Percentiles rank a stretch among this genome's conserved stretches.
Conservation (phyloP, 2,888 invertebrate species). For the Brachyopa scutellaris region DNA sequence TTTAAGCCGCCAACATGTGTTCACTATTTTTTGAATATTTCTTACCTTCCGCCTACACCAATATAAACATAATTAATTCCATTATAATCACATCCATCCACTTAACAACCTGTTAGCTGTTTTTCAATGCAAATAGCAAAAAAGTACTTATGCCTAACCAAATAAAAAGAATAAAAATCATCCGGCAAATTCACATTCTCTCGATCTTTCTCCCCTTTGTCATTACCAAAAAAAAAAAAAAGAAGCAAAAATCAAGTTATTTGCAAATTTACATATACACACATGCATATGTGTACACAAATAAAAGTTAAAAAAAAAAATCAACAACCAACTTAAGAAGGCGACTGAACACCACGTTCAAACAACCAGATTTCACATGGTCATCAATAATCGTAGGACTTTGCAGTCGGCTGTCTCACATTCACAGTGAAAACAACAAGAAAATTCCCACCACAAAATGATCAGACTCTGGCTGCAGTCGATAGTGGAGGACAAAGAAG, state of each 20-base stretch:
- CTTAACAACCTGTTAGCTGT: slow-evolving; percentile 52
- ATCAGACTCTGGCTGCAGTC: slow-evolving; percentile 7
- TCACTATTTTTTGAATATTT: neutral
- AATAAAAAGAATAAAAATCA: slow-evolving; percentile 1
- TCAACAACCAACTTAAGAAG: slow-evolving; percentile 6
- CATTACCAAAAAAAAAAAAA: neutral
- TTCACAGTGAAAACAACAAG: neutral
- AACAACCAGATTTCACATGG: slow-evolving; percentile 41
- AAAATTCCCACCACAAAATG: neutral
- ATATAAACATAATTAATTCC: slow-evolving; percentile 27
- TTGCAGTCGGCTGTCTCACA: neutral
- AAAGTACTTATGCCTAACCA: neutral
- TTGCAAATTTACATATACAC: slow-evolving; percentile 29
- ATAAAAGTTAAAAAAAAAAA: slow-evolving; percentile 23
- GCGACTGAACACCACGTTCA: slow-evolving; percentile 13
- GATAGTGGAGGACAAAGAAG: neutral
- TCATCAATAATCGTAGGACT: slow-evolving; percentile 54
- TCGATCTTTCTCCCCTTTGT: neutral
- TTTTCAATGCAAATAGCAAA: slow-evolving; percentile 14
- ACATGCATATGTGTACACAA: too few relatives aligned
- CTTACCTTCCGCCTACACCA: neutral
- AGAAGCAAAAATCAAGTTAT: slow-evolving; percentile 48
- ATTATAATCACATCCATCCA: slow-evolving; percentile 41
- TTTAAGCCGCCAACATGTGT: neutral
- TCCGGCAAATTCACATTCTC: slow-evolving; percentile 15